Evolutionary conservation across 2,888 invertebrate species (phyloP), one percentile per base, ranked within the genome.

Genomic region (Pherbina coryleti): DNA sequence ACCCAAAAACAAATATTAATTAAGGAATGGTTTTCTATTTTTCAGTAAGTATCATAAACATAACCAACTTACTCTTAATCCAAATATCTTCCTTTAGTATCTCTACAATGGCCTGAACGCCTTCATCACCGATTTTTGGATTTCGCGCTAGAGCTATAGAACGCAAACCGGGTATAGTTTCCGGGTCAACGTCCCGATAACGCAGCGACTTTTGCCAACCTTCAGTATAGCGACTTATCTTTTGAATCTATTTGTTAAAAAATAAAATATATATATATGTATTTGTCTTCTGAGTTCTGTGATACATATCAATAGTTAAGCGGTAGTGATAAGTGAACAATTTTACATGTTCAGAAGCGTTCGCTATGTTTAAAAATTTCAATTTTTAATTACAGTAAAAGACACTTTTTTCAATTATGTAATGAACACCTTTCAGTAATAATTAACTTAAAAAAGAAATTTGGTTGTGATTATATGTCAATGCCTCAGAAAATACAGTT

Each of bases 161-260:
- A 69, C 94, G 92, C 25, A 96, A 88, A 0, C 96, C 96, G 0
- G 93, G 92, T 92, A 95, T 94, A 0, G 92, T 89, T 79, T 93
- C 93, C n/a, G 94, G 89, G 82, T 95, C 92, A 0, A 95, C 94
- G 67, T 93, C 91, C 19, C 94, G 92, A 86, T 95, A 95, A n/a
- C 96, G 92, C 75, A 96, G 87, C 8, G 95, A 95, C 82, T 94
- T 93, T 80, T 94, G 93, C 96, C 96, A 96, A 79, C 94, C 94
- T 85, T 96, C 95, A 81, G 94, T 94, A 86, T 94, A 95, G 75
- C 95, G 92, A 77, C 93, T 91, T 76, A 94, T 91, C 85, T 94
- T 94, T 86, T 94, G 94, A 82, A 92, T 92, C 91, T 93, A 55
- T 53, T 25, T 31, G 44, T 34, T 44, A 2, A 14, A 5, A 28